These are phyloP conservation scores for Drosophila mimica DNA, from an alignment of 2,888 invertebrate genomes.

Conservation along the genomic window DNA sequence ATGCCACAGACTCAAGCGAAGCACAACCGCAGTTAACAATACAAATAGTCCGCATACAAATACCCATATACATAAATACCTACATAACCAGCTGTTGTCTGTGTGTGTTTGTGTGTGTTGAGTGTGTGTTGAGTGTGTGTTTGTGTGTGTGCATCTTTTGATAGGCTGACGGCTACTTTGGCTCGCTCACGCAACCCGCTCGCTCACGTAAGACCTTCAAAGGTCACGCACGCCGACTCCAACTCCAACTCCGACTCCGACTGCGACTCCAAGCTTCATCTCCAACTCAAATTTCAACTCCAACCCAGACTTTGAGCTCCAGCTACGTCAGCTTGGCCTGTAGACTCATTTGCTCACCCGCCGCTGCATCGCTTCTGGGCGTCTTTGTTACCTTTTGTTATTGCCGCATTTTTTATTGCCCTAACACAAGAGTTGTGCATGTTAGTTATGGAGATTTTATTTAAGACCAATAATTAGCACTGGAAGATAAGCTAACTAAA, in stretches of 20 bases:
- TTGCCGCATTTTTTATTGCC: slow-evolving; percentile 21
- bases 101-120: neutral
- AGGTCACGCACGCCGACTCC: slow-evolving; percentile 60
- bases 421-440: slow-evolving; percentile 8
- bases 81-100: neutral
- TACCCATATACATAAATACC: slow-evolving; percentile 8
- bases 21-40: slow-evolving; percentile 20
- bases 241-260: slow-evolving; percentile 5
- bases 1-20: slow-evolving; percentile 11
- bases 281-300: slow-evolving; percentile 24
- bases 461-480: neutral
- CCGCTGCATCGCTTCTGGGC: slow-evolving; percentile 60
- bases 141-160: slow-evolving; percentile 1
- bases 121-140: neutral
- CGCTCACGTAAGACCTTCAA: slow-evolving; percentile 80
- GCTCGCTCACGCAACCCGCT: slow-evolving; percentile 55
- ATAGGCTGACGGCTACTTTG: slow-evolving; percentile 46
- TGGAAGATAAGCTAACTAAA: neutral
- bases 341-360: slow-evolving; percentile 35
- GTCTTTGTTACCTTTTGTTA: slow-evolving; percentile 37
- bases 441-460: neutral
- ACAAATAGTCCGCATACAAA: slow-evolving; percentile 26
- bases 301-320: slow-evolving; percentile 9
- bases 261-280: slow-evolving; percentile 4
- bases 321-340: slow-evolving; percentile 12